Conservation (phyloP, 1,140 invertebrate genomes). For the Daktulosphaira vitifoliae region DNA sequence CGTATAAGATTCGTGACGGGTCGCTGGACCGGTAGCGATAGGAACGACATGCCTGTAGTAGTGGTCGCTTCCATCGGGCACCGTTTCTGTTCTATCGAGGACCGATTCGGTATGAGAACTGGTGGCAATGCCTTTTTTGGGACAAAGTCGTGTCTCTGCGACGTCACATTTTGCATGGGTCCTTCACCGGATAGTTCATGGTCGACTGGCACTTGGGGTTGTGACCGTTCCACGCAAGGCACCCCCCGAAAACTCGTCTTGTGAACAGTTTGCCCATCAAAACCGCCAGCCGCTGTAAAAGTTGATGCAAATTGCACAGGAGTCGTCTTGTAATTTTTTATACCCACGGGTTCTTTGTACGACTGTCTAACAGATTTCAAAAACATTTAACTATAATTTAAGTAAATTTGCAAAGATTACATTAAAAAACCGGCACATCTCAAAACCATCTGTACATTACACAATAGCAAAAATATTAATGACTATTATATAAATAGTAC, state of each 20-base stretch:
- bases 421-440: no score
- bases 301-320: background rate
- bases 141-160: constrained; percentile 1
- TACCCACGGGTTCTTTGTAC: background rate
- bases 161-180: background rate
- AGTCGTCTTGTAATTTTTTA: background rate
- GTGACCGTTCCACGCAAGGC: background rate
- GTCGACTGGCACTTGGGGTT: background rate
- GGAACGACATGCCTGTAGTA: background rate
- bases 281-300: background rate
- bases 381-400: no score
- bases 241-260: background rate
- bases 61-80: background rate
- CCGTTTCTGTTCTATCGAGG: background rate
- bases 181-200: background rate
- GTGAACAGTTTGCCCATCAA: background rate
- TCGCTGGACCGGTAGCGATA: background rate
- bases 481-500: no score
- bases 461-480: no score
- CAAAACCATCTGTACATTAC: no score
- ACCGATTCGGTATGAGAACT: no score
- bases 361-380: background rate
- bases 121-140: background rate
- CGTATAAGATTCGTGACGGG: background rate
- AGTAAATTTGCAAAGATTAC: no score